These are phyloP conservation scores for Periparus ater DNA, from an alignment of 2,797 vertebrate species.

Conservation along the genomic window DNA sequence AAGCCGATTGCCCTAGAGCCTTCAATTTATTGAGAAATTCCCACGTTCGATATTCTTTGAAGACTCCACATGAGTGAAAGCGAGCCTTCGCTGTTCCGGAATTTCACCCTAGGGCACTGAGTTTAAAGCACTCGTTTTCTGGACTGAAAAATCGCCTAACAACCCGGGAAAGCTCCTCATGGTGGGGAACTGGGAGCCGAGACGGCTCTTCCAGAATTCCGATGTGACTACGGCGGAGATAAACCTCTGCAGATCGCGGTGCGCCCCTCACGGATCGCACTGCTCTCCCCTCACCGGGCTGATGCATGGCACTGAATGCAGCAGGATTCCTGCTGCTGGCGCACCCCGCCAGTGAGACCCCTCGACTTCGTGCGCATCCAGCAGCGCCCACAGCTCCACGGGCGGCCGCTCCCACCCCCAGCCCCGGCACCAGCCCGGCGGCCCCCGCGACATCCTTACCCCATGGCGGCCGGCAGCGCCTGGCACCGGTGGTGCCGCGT, in stretches of 20 bases:
- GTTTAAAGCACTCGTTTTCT: not conserved
- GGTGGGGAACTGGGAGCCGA: not conserved
- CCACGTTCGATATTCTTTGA: not conserved
- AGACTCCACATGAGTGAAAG: not conserved
- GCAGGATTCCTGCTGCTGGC: not conserved
- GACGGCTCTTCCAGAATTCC: not conserved
- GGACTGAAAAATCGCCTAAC: not conserved
- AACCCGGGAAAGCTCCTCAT: not conserved
- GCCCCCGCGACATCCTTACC: constrained; percentile 23
- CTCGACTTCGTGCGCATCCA: not conserved
- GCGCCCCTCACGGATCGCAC: not conserved
- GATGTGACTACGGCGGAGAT: not conserved
- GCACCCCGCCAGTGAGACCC: not conserved
- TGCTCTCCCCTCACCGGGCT: not conserved
- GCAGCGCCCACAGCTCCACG: not conserved
- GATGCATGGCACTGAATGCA: not conserved
- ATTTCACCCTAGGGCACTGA: not conserved
- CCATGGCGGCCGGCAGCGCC: constrained; percentile 38
- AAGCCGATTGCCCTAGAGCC: not conserved
- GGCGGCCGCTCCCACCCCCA: not conserved
- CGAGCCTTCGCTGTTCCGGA: not conserved
- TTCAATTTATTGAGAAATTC: not conserved
- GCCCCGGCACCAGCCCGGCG: not conserved
- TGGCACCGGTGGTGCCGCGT: constrained; percentile 5
- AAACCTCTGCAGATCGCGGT: not conserved